Percentiles rank a stretch among this genome's conserved stretches.
Evolutionary conservation across 2,888 invertebrate genomes (phyloP).

Genomic region (Clusia tigrina): DNA sequence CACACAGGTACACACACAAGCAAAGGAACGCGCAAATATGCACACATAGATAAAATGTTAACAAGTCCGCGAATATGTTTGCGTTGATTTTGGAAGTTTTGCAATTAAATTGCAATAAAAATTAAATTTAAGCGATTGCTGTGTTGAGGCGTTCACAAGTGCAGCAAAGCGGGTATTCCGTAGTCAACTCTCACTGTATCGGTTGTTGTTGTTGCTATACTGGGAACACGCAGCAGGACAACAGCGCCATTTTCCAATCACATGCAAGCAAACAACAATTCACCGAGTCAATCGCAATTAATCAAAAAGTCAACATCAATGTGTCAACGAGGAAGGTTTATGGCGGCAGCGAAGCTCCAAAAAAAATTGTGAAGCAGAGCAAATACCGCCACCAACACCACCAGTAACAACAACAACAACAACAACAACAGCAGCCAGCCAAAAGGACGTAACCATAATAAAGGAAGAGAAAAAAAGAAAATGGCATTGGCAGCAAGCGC

Average conservation of each 20-base stretch:
- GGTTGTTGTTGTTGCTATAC: too few relatives aligned
- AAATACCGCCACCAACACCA: not conserved
- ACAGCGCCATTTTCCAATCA: too few relatives aligned
- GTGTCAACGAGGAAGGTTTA: slow-evolving; percentile 13
- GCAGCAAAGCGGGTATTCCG: too few relatives aligned
- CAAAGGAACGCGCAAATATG: too few relatives aligned
- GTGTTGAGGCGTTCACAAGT: too few relatives aligned
- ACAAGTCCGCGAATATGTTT: not conserved
- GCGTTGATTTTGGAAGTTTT: not conserved
- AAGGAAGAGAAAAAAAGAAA: slow-evolving; percentile 14
- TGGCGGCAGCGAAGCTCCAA: not conserved
- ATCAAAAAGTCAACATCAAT: slow-evolving; percentile 9
- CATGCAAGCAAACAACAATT: too few relatives aligned
- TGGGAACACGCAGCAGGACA: too few relatives aligned
- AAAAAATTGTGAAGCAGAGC: too few relatives aligned
- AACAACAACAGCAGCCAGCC: too few relatives aligned
- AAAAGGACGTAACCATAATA: too few relatives aligned
- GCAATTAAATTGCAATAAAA: not conserved
- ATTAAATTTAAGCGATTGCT: too few relatives aligned
- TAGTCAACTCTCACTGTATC: too few relatives aligned
- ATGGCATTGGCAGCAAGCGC: slow-evolving; percentile 25
- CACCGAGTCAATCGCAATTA: slow-evolving; percentile 9
- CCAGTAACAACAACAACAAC: not conserved
- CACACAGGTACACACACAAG: not conserved
- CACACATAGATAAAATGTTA: not conserved